Conservation (phyloP, 2,113 vertebrate genomes). For the Corvus hawaiiensis region DNA sequence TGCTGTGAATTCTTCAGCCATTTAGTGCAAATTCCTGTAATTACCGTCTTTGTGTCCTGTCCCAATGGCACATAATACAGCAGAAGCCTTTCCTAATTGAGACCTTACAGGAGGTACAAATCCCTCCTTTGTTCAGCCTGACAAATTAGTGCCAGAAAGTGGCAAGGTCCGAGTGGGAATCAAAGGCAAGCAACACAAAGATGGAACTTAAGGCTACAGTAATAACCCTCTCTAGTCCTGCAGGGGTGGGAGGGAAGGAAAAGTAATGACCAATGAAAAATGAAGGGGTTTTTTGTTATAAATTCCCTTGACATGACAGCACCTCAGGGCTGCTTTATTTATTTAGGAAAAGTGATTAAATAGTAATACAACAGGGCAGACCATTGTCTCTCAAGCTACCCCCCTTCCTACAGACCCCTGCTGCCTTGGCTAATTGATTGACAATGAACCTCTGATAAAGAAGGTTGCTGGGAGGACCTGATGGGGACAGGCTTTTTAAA, state of each 20-base stretch:
- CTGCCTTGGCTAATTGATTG: constrained; percentile 81
- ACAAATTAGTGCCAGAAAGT: constrained; percentile 90
- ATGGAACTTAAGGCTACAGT: constrained; percentile 87
- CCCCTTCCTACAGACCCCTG: constrained; percentile 71
- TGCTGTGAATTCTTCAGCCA: constrained; percentile 85
- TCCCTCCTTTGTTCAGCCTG: constrained; percentile 83
- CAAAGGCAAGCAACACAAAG: constrained; percentile 83
- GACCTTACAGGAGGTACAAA: constrained; percentile 88
- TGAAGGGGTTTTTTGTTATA: constrained; percentile 74
- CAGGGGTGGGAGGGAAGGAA: constrained; percentile 63
- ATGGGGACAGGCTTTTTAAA: not conserved
- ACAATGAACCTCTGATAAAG: constrained; percentile 79
- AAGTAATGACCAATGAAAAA: constrained; percentile 79
- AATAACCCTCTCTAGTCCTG: constrained; percentile 83
- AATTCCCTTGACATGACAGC: constrained; percentile 85
- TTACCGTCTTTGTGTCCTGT: constrained; percentile 82
- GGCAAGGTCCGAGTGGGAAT: constrained; percentile 84
- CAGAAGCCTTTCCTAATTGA: constrained; percentile 88
- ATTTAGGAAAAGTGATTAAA: constrained; percentile 87
- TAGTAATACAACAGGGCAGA: constrained; percentile 78
- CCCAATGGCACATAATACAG: constrained; percentile 81
- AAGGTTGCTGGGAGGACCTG: constrained; percentile 73
- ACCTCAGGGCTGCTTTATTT: constrained; percentile 82
- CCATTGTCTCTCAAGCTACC: constrained; percentile 66
- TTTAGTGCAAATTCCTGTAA: constrained; percentile 89